A percentile compares a stretch with the other conserved stretches of the same genome.
Conservation (phyloP, 2,888 invertebrate genomes). For the Agrochola circellaris region DNA sequence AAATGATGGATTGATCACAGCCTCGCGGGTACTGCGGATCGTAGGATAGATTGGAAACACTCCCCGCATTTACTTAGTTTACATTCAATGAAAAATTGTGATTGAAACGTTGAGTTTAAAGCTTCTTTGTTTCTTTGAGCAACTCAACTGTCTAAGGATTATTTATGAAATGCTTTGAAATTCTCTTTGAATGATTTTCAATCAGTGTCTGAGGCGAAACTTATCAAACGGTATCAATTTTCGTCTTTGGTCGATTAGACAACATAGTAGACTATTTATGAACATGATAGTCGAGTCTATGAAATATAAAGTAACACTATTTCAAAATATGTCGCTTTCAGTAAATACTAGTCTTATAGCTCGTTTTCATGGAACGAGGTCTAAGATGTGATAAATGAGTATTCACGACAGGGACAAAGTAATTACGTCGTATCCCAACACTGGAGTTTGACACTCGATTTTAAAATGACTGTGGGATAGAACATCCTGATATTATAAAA, state of each 20-base stretch:
- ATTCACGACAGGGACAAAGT: conserved; percentile 20
- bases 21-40: conserved; percentile 10
- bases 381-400: conserved; percentile 31
- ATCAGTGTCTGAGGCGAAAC: conserved; percentile 58
- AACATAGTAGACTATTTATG: conserved; percentile 19
- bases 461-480: conserved; percentile 6
- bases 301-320: conserved; percentile 24
- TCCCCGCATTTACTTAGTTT: conserved; percentile 38
- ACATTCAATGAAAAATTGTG: conserved; percentile 61
- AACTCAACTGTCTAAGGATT: conserved; percentile 51
- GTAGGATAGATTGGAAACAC: conserved; percentile 38
- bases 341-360: conserved; percentile 39
- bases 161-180: conserved; percentile 64
- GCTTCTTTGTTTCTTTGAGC: conserved; percentile 60
- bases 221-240: conserved; percentile 56
- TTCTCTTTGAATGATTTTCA: conserved; percentile 60
- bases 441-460: conserved; percentile 16
- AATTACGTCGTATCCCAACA: conserved; percentile 31
- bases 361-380: conserved; percentile 25
- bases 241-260: conserved; percentile 37
- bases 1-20: conserved; percentile 54
- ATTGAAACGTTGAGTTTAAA: conserved; percentile 59
- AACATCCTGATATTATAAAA: background rate
- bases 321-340: conserved; percentile 36
- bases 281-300: background rate